Conservation (phyloP, 2,113 vertebrate genomes). For the Heloderma charlesbogerti region DNA sequence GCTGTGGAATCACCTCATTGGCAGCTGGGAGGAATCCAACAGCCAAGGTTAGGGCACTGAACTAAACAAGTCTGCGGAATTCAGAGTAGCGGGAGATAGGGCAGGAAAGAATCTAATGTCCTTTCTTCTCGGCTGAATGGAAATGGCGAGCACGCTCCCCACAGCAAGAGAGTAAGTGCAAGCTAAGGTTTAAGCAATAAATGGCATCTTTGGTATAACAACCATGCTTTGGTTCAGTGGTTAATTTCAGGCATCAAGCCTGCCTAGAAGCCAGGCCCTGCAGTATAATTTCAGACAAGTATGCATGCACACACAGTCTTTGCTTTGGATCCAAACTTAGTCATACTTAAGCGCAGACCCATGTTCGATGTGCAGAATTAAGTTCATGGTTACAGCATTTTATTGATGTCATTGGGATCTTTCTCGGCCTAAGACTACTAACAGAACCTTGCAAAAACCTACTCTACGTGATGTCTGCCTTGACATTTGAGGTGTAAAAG, state of each 20-base stretch:
- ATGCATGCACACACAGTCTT: background rate
- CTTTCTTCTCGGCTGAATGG: constrained; percentile 1
- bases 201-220: background rate
- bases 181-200: background rate
- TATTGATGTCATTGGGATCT: background rate
- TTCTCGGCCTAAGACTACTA: background rate
- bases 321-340: background rate
- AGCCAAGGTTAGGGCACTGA: constrained; percentile 18
- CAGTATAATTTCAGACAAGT: background rate
- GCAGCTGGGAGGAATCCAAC: background rate
- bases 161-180: background rate
- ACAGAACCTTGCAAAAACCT: background rate
- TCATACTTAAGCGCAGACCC: background rate
- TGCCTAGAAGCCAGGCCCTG: background rate
- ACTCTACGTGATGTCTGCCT: background rate
- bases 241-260: background rate
- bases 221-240: background rate
- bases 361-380: background rate
- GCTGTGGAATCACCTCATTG: constrained; percentile 27
- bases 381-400: background rate
- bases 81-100: background rate
- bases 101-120: background rate
- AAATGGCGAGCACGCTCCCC: background rate
- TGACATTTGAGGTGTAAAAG: background rate
- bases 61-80: constrained; percentile 12